Percentiles rank a stretch among this genome's conserved stretches.
phyloP scores from a whole-genome alignment of 2,797 vertebrate genomes.

The Lepilemur ruficaudatus region DNA sequence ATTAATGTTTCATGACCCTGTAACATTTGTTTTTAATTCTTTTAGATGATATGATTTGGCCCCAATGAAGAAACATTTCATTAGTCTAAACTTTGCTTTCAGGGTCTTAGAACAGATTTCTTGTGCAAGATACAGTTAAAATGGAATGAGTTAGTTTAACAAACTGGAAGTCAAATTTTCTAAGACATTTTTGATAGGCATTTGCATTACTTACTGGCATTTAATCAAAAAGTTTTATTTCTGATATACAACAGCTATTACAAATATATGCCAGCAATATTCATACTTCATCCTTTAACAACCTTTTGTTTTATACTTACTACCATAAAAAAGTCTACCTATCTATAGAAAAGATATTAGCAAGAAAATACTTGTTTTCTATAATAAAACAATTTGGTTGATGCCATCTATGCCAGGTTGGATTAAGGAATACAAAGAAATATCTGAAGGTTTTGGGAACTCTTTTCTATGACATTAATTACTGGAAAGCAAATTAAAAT shows the following conservation, averaged over 20 bases:
- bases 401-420: neutral
- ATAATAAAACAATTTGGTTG: constrained; percentile 51
- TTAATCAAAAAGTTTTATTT: constrained; percentile 43
- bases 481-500: constrained; percentile 50
- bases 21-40: constrained; percentile 49
- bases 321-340: neutral
- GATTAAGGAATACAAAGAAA: constrained; percentile 26
- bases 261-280: constrained; percentile 35
- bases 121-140: constrained; percentile 25
- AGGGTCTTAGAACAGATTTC: constrained; percentile 38
- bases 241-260: neutral
- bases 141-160: constrained; percentile 50
- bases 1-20: constrained; percentile 14
- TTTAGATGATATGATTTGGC: constrained; percentile 53
- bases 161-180: constrained; percentile 62
- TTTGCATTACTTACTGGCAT: constrained; percentile 47
- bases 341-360: constrained; percentile 34
- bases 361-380: constrained; percentile 64
- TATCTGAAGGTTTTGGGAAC: neutral
- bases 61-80: constrained; percentile 46
- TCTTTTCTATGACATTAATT: constrained; percentile 41
- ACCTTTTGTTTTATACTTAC: constrained; percentile 29
- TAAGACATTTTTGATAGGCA: constrained; percentile 6
- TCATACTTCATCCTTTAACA: constrained; percentile 11
- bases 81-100: constrained; percentile 30